Evolutionary conservation across 2,113 vertebrate species (phyloP).

Genomic region (Glareola pratincola): DNA sequence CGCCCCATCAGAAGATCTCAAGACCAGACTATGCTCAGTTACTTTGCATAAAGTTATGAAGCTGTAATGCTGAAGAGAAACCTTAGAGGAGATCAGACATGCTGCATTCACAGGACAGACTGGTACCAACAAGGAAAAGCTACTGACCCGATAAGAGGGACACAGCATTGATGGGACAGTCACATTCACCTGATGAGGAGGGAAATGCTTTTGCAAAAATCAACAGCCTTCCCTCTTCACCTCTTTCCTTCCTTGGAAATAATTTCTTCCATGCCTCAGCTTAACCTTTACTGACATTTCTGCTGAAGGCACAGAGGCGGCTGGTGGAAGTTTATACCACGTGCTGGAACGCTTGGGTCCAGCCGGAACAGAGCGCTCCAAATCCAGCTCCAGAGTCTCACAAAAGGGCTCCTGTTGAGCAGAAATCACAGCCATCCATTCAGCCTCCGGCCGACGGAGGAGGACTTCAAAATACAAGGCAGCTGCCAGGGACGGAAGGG

Average conservation of each 20-base stretch:
- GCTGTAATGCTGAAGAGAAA: neutral
- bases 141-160: neutral
- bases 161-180: neutral
- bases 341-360: conserved; percentile 29
- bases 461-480: neutral
- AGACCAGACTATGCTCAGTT: neutral
- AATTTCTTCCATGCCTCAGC: neutral
- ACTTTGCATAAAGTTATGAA: neutral
- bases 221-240: neutral
- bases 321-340: neutral
- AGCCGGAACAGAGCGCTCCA: conserved; percentile 44
- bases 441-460: neutral
- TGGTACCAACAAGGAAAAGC: neutral
- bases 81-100: neutral
- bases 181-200: neutral
- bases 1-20: neutral
- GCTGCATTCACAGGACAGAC: neutral
- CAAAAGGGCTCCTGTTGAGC: conserved; percentile 68
- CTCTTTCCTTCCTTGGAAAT: neutral
- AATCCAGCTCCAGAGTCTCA: conserved; percentile 26
- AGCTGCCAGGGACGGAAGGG: conserved; percentile 18
- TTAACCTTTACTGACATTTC: conserved; percentile 31
- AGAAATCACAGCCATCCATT: conserved; percentile 46
- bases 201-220: neutral
- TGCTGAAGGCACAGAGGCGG: neutral